Evolutionary conservation across 2,888 invertebrate species (phyloP).

Genomic region (Caenorhabditis sp.): DNA sequence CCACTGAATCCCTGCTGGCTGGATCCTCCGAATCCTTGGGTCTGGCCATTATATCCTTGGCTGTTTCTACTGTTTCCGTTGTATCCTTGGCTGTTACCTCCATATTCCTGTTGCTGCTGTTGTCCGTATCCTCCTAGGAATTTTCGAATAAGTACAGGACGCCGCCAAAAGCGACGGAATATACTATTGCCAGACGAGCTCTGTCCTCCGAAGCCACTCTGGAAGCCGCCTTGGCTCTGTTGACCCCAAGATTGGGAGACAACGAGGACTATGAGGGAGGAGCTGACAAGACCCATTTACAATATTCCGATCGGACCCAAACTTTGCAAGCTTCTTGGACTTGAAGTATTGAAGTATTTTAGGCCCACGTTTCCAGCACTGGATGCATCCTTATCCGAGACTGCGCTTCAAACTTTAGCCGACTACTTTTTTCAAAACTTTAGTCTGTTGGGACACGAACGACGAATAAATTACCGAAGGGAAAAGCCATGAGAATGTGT

Average conservation of each 20-base stretch:
- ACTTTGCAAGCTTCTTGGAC: too few relatives aligned
- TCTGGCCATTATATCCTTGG: conserved; percentile 7
- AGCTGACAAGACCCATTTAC: conserved; percentile 17
- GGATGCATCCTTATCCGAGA: too few relatives aligned
- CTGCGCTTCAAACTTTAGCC: too few relatives aligned
- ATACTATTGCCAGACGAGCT: conserved; percentile 23
- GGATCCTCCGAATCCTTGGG: conserved; percentile 6
- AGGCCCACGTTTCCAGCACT: too few relatives aligned
- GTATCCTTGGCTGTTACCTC: conserved; percentile 1
- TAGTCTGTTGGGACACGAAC: too few relatives aligned
- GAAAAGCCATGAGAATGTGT: too few relatives aligned
- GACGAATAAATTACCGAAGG: too few relatives aligned
- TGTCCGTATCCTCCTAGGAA: conserved; percentile 38
- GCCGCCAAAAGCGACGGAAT: conserved; percentile 25
- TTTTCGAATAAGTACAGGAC: conserved; percentile 23
- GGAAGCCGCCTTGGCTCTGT: conserved; percentile 9
- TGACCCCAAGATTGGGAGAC: conserved; percentile 39
- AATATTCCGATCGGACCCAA: too few relatives aligned
- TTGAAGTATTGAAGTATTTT: too few relatives aligned
- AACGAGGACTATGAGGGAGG: conserved; percentile 21
- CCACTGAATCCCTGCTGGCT: conserved; percentile 1
- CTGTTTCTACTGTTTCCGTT: background rate
- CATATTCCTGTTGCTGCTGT: conserved; percentile 16
- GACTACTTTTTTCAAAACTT: too few relatives aligned
- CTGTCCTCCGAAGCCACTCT: conserved; percentile 15